A percentile compares a stretch with the other conserved stretches of the same genome.
These are phyloP conservation scores for Thaumatotibia leucotreta DNA, from an alignment of 1,140 invertebrate species.

Conservation along the genomic window DNA sequence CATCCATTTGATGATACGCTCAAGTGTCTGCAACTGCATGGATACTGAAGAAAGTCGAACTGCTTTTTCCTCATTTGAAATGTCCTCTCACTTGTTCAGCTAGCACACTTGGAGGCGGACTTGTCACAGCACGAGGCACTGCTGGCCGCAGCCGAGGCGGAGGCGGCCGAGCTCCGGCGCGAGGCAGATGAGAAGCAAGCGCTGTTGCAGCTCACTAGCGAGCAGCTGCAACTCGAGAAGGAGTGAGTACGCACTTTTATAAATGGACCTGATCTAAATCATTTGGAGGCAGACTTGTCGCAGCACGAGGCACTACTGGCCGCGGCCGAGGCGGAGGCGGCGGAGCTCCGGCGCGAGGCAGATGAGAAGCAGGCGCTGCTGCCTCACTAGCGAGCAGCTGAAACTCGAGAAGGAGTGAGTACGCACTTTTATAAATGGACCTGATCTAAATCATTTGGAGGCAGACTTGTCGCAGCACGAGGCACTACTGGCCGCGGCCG, in stretches of 20 bases:
- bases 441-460: too few species aligned
- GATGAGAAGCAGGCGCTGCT: slow-evolving; percentile 27
- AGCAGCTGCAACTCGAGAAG: slow-evolving; percentile 29
- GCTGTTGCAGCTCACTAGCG: slow-evolving; percentile 22
- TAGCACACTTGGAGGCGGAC: slow-evolving; percentile 41
- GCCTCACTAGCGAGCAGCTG: slow-evolving; percentile 25
- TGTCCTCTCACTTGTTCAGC: slow-evolving; percentile 24
- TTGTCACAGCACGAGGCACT: slow-evolving; percentile 37
- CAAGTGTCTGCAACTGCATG: too few species aligned
- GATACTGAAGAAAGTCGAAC: too few species aligned
- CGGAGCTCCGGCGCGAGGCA: slow-evolving; percentile 25
- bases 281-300: slow-evolving; percentile 35
- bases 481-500: slow-evolving; percentile 27
- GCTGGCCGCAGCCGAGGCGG: slow-evolving; percentile 30
- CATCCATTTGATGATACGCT: too few species aligned
- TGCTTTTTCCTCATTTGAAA: too few species aligned
- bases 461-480: slow-evolving; percentile 41
- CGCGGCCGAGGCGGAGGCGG: slow-evolving; percentile 30
- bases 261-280: not conserved
- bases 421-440: not conserved
- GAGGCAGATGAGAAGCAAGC: slow-evolving; percentile 28
- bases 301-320: slow-evolving; percentile 37
- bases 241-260: slow-evolving; percentile 27
- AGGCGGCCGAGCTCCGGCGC: slow-evolving; percentile 26
- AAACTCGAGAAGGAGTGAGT: slow-evolving; percentile 36